These are phyloP conservation scores for Eupithecia subfuscata DNA, from an alignment of 2,888 invertebrate species.

Conservation along the genomic window DNA sequence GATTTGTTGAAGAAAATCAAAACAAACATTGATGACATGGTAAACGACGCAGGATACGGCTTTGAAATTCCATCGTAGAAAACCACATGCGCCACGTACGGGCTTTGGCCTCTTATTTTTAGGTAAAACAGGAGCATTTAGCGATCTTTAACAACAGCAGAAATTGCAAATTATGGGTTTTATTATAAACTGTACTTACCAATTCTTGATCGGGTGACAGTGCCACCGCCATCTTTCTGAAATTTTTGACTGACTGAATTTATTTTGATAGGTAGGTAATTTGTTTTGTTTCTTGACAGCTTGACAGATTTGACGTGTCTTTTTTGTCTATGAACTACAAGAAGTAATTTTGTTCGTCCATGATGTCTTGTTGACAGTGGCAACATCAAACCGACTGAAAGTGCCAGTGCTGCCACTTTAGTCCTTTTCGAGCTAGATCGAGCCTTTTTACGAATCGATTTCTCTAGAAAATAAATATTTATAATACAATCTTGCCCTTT, in stretches of 20 bases:
- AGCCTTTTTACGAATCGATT: no score
- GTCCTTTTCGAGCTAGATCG: no score
- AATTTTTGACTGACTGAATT: slow-evolving; percentile 44
- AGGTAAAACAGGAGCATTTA: not conserved
- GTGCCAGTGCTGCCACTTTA: no score
- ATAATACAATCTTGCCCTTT: no score
- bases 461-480: no score
- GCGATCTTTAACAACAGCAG: not conserved
- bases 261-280: not conserved
- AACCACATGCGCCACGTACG: not conserved
- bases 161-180: slow-evolving; percentile 11
- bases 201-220: slow-evolving; percentile 91
- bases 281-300: slow-evolving; percentile 4
- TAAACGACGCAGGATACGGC: slow-evolving; percentile 63
- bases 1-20: slow-evolving; percentile 65
- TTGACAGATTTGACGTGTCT: not conserved
- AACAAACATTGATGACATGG: slow-evolving; percentile 83
- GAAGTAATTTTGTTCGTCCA: not conserved
- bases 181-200: slow-evolving; percentile 82
- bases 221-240: slow-evolving; percentile 86
- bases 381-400: no score
- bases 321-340: not conserved
- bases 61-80: slow-evolving; percentile 11
- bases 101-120: not conserved
- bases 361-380: not conserved